These are phyloP conservation scores for Xestoiulus laeticollis DNA, from an alignment of 2,888 invertebrate species.

Conservation along the genomic window DNA sequence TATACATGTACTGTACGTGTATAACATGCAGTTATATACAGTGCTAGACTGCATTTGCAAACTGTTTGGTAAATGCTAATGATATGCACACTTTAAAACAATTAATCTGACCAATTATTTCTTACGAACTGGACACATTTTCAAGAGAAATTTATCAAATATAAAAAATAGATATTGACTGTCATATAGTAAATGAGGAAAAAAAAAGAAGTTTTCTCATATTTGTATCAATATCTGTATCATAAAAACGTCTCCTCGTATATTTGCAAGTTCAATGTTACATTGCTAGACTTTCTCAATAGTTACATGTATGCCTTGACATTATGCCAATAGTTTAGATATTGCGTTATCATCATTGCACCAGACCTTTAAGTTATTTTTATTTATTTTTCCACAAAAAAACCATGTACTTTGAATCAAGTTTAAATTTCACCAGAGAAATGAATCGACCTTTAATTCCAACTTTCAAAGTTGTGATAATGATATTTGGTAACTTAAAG, in stretches of 20 bases:
- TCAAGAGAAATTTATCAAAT: neutral
- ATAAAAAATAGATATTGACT: neutral
- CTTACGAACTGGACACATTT: neutral
- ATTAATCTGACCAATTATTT: too few relatives aligned
- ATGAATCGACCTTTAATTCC: neutral
- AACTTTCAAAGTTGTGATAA: neutral
- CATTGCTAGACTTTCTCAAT: neutral
- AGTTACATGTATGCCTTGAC: neutral
- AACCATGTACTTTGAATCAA: neutral
- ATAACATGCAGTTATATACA: too few relatives aligned
- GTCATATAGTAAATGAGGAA: neutral
- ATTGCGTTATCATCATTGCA: neutral
- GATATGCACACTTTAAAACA: too few relatives aligned
- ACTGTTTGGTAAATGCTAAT: too few relatives aligned
- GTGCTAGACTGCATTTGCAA: too few relatives aligned
- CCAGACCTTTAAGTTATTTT: neutral
- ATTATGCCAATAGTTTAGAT: neutral
- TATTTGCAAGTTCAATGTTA: neutral
- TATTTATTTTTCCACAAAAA: neutral
- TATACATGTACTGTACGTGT: too few relatives aligned
- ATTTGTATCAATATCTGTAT: neutral
- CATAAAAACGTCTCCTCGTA: neutral
- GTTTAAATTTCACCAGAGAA: neutral
- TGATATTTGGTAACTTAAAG: neutral
- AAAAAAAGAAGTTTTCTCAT: neutral